Evolutionary conservation across 2,888 invertebrate species (phyloP).

Genomic region (Pachycephus smyrnensis): DNA sequence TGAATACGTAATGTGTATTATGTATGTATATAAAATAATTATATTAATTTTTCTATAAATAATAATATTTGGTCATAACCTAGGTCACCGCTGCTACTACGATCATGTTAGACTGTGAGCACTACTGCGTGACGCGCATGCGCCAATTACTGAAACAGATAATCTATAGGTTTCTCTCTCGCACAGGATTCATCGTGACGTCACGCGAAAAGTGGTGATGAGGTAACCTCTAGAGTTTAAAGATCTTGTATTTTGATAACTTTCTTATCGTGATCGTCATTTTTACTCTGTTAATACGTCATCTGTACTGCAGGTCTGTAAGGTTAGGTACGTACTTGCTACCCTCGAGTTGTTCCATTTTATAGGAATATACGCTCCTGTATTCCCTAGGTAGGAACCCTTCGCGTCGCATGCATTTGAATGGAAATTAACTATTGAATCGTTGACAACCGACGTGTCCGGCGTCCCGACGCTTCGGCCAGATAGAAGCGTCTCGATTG

Average conservation of each 20-base stretch:
- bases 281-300: background rate
- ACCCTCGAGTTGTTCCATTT: background rate
- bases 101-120: too few relatives aligned
- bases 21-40: too few relatives aligned
- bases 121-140: too few relatives aligned
- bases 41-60: too few relatives aligned
- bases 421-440: slow-evolving; percentile 60
- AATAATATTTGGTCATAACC: too few relatives aligned
- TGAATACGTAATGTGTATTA: too few relatives aligned
- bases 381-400: slow-evolving; percentile 7
- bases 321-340: background rate
- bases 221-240: too few relatives aligned
- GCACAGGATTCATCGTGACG: too few relatives aligned
- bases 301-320: background rate
- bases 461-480: slow-evolving; percentile 28
- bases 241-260: background rate
- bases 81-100: too few relatives aligned
- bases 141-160: too few relatives aligned
- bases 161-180: too few relatives aligned
- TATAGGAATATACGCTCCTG: background rate
- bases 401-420: slow-evolving; percentile 41
- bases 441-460: slow-evolving; percentile 49
- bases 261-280: background rate
- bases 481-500: background rate
- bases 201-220: too few relatives aligned